Percentiles rank a stretch among this genome's conserved stretches.
phyloP scores from a whole-genome alignment of 1,140 invertebrate genomes.

The Sinella curviseta region DNA sequence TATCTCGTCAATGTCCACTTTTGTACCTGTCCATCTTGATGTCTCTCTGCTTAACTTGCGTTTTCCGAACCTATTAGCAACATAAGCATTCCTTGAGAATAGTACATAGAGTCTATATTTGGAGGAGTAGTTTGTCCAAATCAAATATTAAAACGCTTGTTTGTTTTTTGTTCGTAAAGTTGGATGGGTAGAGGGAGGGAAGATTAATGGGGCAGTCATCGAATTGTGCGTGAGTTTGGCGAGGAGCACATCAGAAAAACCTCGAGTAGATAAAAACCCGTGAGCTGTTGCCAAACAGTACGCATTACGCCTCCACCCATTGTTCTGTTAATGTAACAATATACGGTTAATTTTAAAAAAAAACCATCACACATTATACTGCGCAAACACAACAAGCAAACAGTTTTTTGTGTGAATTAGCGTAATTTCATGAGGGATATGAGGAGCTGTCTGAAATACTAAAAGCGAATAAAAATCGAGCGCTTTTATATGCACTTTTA shows the following conservation, averaged over 20 bases:
- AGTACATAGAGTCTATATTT: too few relatives aligned
- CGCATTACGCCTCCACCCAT: not conserved
- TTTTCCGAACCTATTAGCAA: not conserved
- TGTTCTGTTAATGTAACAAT: too few relatives aligned
- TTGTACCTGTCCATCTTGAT: not conserved
- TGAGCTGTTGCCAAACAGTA: not conserved
- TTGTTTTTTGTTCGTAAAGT: not conserved
- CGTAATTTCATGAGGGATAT: too few relatives aligned
- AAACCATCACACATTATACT: too few relatives aligned
- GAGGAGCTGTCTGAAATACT: too few relatives aligned
- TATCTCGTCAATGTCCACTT: not conserved
- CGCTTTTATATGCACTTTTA: too few relatives aligned
- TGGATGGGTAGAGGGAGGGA: not conserved
- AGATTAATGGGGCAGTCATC: not conserved
- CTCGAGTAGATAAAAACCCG: not conserved
- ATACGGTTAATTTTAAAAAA: too few relatives aligned
- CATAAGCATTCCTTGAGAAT: not conserved
- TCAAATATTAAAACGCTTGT: not conserved
- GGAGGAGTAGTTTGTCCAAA: not conserved
- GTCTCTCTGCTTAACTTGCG: not conserved
- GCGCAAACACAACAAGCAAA: too few relatives aligned
- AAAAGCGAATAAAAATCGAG: too few relatives aligned
- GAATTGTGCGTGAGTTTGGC: not conserved
- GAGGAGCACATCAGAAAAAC: not conserved
- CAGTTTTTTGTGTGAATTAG: too few relatives aligned